Conservation (phyloP, 2,797 vertebrate genomes). For the Rachycentron canadum region DNA sequence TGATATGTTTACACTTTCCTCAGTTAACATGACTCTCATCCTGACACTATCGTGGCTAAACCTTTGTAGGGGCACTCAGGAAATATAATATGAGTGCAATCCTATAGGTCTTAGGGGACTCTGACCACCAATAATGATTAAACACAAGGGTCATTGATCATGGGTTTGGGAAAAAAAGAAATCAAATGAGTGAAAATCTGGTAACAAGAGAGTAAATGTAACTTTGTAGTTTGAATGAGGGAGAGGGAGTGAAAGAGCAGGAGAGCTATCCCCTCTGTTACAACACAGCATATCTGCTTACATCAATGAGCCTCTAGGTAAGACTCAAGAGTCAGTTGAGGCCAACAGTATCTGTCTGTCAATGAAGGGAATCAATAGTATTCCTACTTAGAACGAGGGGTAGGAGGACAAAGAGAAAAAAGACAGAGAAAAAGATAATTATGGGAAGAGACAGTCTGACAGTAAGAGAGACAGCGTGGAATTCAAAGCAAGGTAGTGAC, state of each 20-base stretch:
- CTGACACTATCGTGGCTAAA: slow-evolving; percentile 16
- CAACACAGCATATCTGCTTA: slow-evolving; percentile 30
- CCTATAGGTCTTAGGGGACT: slow-evolving; percentile 40
- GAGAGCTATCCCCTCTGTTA: neutral
- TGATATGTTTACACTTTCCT: slow-evolving; percentile 37
- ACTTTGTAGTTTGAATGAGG: neutral
- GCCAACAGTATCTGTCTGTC: slow-evolving; percentile 31
- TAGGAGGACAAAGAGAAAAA: neutral
- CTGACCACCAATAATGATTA: slow-evolving; percentile 37
- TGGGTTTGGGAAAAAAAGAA: neutral
- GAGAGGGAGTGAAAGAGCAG: neutral
- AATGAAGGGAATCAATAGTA: slow-evolving; percentile 49
- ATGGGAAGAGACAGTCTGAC: slow-evolving; percentile 9
- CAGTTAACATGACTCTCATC: slow-evolving; percentile 18
- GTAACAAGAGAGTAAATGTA: neutral
- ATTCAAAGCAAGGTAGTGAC: too few relatives aligned
- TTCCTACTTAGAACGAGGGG: slow-evolving; percentile 22
- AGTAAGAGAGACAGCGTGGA: slow-evolving; percentile 28
- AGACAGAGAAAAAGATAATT: slow-evolving; percentile 19
- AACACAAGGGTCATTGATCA: slow-evolving; percentile 30
- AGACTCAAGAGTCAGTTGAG: slow-evolving; percentile 48
- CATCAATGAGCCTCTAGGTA: slow-evolving; percentile 47
- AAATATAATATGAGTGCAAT: slow-evolving; percentile 46
- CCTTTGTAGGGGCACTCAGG: slow-evolving; percentile 12
- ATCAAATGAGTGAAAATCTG: neutral